phyloP scores from a whole-genome alignment of 1,140 invertebrate genomes.

The Drosophila fuyamai region DNA sequence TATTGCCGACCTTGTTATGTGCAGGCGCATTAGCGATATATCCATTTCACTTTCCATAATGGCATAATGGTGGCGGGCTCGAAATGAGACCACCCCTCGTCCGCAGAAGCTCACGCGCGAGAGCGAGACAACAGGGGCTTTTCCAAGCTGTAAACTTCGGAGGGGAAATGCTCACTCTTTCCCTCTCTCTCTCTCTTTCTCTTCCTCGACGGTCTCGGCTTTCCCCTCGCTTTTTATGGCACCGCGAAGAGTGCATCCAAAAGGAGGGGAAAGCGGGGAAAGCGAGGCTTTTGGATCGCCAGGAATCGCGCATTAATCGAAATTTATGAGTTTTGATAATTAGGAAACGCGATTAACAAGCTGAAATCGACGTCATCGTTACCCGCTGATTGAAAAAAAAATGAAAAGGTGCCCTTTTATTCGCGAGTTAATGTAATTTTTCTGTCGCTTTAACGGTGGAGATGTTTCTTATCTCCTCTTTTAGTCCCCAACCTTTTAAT shows the following conservation, averaged over 20 bases:
- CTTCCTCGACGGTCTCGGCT: neutral
- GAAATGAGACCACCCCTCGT: slow-evolving; percentile 52
- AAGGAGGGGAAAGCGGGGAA: slow-evolving; percentile 50
- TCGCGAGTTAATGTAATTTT: slow-evolving; percentile 37
- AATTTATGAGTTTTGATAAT: slow-evolving; percentile 75
- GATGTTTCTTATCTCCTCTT: slow-evolving; percentile 4
- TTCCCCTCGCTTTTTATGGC: slow-evolving; percentile 65
- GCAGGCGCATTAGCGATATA: slow-evolving; percentile 83
- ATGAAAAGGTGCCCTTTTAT: slow-evolving; percentile 7
- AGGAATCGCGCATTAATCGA: slow-evolving; percentile 23
- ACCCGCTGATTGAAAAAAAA: neutral
- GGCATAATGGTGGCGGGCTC: slow-evolving; percentile 63
- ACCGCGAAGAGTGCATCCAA: slow-evolving; percentile 46
- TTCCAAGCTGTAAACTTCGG: slow-evolving; percentile 55
- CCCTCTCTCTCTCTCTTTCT: slow-evolving; percentile 5
- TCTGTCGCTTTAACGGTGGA: slow-evolving; percentile 27
- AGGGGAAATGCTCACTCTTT: slow-evolving; percentile 55
- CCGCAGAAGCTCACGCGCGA: slow-evolving; percentile 11
- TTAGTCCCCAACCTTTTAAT: neutral
- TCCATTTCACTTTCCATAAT: slow-evolving; percentile 84
- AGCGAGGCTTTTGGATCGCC: slow-evolving; percentile 29
- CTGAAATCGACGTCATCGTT: slow-evolving; percentile 39
- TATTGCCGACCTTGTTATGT: slow-evolving; percentile 85
- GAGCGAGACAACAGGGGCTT: slow-evolving; percentile 60
- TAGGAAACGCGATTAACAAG: slow-evolving; percentile 69